Percentiles rank a stretch among this genome's conserved stretches.
Evolutionary conservation across 1,140 invertebrate genomes (phyloP).

Genomic region (Scaptomyza graminum): DNA sequence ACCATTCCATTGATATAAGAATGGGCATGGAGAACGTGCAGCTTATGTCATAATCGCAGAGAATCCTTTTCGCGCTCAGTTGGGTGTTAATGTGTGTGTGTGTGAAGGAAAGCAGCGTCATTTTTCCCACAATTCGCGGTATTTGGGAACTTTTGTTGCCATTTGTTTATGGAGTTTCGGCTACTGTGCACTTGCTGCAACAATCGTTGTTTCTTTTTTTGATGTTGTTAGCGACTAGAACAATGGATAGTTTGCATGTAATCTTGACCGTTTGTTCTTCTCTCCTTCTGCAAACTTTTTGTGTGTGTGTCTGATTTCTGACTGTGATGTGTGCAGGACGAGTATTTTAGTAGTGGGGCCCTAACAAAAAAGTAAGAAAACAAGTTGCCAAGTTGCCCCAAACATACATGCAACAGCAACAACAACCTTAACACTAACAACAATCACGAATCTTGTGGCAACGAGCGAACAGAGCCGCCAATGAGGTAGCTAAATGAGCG

Average conservation of each 20-base stretch:
- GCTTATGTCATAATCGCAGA: slow-evolving; percentile 74
- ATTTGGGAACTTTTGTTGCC: slow-evolving; percentile 55
- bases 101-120: slow-evolving; percentile 16
- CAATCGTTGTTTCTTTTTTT: background rate
- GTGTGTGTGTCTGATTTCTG: slow-evolving; percentile 41
- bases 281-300: background rate
- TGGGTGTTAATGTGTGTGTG: slow-evolving; percentile 67
- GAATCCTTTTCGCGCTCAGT: slow-evolving; percentile 35
- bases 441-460: slow-evolving; percentile 52
- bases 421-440: slow-evolving; percentile 16
- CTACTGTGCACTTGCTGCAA: slow-evolving; percentile 70
- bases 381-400: slow-evolving; percentile 7
- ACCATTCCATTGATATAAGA: slow-evolving; percentile 44
- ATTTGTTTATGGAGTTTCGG: slow-evolving; percentile 56
- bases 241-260: slow-evolving; percentile 78
- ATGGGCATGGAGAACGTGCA: slow-evolving; percentile 66
- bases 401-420: slow-evolving; percentile 24
- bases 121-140: slow-evolving; percentile 68
- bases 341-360: slow-evolving; percentile 39
- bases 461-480: slow-evolving; percentile 74
- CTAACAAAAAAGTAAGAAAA: slow-evolving; percentile 5
- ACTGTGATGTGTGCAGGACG: slow-evolving; percentile 58
- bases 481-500: slow-evolving; percentile 80
- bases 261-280: slow-evolving; percentile 40
- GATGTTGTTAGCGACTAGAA: slow-evolving; percentile 43